A percentile compares a stretch with the other conserved stretches of the same genome.
Conservation (phyloP, 2,888 invertebrate species). For the Oscheius sp. region DNA sequence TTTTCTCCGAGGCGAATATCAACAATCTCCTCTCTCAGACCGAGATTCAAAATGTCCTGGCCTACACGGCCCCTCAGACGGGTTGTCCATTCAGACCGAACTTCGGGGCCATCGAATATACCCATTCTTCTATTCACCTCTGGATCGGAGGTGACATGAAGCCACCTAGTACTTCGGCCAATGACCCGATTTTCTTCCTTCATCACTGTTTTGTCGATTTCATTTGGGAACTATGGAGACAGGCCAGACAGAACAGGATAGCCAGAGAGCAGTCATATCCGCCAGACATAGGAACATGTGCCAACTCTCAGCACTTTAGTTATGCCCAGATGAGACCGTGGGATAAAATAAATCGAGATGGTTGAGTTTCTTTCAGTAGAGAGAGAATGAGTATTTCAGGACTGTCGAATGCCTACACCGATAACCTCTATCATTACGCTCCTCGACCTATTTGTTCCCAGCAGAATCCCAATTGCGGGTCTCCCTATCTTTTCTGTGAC, state of each 20-base stretch:
- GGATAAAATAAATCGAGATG: conserved; percentile 65
- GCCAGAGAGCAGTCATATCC: conserved; percentile 66
- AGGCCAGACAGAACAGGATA: conserved; percentile 60
- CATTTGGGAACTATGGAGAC: conserved; percentile 67
- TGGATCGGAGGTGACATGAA: conserved; percentile 70
- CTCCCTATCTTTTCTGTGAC: conserved; percentile 58
- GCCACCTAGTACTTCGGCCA: conserved; percentile 61
- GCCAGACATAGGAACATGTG: conserved; percentile 63
- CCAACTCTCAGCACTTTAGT: conserved; percentile 68
- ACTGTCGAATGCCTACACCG: conserved; percentile 69
- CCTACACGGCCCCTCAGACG: conserved; percentile 64
- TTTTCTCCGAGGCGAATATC: conserved; percentile 64
- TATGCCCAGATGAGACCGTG: conserved; percentile 68
- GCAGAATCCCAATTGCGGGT: conserved; percentile 58
- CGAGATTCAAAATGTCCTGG: conserved; percentile 64
- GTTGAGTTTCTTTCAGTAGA: conserved; percentile 26
- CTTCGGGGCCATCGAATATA: conserved; percentile 68
- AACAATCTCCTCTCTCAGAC: conserved; percentile 62
- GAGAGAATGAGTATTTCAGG: conserved; percentile 33
- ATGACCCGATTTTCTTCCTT: conserved; percentile 64
- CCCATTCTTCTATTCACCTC: conserved; percentile 66
- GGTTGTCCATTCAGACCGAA: conserved; percentile 67
- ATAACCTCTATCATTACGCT: conserved; percentile 64
- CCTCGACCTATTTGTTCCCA: conserved; percentile 63
- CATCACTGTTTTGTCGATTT: conserved; percentile 68